phyloP scores from a whole-genome alignment of 1,140 invertebrate species.

The Bombus picipes region DNA sequence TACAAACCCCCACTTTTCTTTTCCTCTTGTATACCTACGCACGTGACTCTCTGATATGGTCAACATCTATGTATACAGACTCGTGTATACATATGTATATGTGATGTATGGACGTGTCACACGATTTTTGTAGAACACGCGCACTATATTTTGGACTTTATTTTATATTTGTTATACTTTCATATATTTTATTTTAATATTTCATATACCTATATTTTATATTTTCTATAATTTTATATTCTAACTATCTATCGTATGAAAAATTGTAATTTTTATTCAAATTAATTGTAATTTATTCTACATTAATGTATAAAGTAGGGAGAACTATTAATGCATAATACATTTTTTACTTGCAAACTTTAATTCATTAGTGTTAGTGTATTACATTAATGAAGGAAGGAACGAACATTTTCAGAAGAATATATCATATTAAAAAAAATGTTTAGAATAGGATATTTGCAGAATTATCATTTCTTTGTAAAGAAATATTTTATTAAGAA shows the following conservation, averaged over 20 bases:
- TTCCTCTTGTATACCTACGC: conserved; percentile 23
- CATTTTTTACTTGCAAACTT: neutral
- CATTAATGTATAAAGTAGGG: neutral
- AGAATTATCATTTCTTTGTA: no score
- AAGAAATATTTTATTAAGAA: neutral
- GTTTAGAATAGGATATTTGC: neutral
- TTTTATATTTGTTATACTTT: neutral
- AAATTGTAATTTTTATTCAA: neutral
- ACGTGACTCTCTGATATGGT: conserved; percentile 28
- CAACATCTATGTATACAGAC: neutral
- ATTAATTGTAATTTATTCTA: neutral
- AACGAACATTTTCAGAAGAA: neutral
- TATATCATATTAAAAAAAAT: neutral
- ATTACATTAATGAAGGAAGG: neutral
- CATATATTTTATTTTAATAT: neutral
- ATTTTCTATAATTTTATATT: neutral
- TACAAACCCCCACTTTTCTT: conserved; percentile 13
- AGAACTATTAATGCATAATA: neutral
- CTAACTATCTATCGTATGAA: neutral
- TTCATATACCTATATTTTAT: neutral
- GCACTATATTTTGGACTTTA: neutral
- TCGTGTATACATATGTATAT: neutral
- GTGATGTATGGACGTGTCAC: neutral
- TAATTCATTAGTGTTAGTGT: neutral
- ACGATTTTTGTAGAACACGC: neutral